Percentiles rank a stretch among this genome's conserved stretches.
These are phyloP conservation scores for Glyptemys insculpta DNA, from an alignment of 2,797 vertebrate genomes.

Conservation along the genomic window DNA sequence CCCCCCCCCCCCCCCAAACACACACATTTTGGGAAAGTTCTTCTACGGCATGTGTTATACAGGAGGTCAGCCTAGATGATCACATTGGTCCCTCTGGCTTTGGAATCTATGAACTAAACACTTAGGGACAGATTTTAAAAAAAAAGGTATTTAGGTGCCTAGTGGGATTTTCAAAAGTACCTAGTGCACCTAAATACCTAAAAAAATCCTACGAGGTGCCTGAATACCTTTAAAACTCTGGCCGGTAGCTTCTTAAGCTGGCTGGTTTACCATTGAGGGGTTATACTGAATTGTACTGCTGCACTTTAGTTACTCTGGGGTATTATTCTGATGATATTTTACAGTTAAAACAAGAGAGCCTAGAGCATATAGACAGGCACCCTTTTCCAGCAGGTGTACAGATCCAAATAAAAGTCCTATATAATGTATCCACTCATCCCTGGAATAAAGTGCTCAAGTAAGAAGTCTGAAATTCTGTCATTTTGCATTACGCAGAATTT, in stretches of 20 bases:
- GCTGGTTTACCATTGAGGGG: background rate
- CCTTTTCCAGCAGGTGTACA: background rate
- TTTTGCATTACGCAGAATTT: constrained; percentile 9
- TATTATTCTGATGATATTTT: background rate
- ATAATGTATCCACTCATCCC: constrained; percentile 60
- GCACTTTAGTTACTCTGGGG: background rate
- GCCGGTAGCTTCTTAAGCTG: too few species aligned
- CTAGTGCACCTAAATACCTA: background rate
- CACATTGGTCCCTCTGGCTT: too few species aligned
- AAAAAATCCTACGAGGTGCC: background rate
- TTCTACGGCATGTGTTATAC: background rate
- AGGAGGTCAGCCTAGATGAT: background rate
- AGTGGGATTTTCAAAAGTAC: background rate
- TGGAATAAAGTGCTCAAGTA: constrained; percentile 57
- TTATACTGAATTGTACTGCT: constrained; percentile 3
- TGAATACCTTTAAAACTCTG: background rate
- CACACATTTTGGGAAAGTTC: fast-evolving
- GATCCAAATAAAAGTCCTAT: constrained; percentile 64
- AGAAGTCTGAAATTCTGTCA: constrained; percentile 67
- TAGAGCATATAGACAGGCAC: constrained; percentile 41
- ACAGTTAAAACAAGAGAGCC: background rate
- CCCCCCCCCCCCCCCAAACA: background rate
- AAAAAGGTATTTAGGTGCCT: background rate
- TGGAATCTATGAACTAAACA: background rate
- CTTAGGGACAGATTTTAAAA: background rate